Evolutionary conservation across 2,113 vertebrate genomes (phyloP).

Genomic region (Actenoides lindsayi): DNA sequence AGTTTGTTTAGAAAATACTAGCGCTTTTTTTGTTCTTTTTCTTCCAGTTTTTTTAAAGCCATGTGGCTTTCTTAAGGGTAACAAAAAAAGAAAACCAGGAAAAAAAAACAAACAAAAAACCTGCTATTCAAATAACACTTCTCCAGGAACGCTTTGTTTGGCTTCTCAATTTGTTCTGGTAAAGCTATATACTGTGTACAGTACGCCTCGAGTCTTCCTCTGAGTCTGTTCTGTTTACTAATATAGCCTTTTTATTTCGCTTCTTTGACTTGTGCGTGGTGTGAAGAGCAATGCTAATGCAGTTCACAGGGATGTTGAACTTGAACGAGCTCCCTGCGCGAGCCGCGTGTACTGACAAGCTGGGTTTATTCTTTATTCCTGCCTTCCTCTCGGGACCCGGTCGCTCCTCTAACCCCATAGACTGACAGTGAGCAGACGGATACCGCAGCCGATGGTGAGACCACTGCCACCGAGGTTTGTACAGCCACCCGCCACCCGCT

Average conservation of each 20-base stretch:
- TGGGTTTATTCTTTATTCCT: constrained; percentile 84
- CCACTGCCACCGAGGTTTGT: constrained; percentile 95
- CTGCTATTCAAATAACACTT: neutral
- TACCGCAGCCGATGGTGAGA: constrained; percentile 91
- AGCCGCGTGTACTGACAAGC: constrained; percentile 69
- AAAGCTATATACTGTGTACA: constrained; percentile 46
- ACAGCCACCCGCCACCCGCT: neutral
- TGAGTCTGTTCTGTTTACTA: constrained; percentile 79
- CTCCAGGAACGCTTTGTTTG: constrained; percentile 16
- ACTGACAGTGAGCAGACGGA: constrained; percentile 97
- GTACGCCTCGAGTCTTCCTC: constrained; percentile 77
- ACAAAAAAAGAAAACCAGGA: neutral
- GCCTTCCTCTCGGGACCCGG: constrained; percentile 80
- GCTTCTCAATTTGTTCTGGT: constrained; percentile 48
- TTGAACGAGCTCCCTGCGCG: neutral
- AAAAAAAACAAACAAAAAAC: neutral
- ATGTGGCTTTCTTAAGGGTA: constrained; percentile 49
- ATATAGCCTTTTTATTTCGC: constrained; percentile 70
- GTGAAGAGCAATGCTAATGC: neutral
- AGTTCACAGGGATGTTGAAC: neutral
- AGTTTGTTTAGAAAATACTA: neutral
- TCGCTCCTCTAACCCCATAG: constrained; percentile 78
- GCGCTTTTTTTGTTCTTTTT: neutral
- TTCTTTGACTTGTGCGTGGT: neutral
- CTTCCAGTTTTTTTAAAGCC: neutral